Base-by-base conservation (phyloP, 2,797 vertebrate species). In the Clarias pachynema region DNA sequence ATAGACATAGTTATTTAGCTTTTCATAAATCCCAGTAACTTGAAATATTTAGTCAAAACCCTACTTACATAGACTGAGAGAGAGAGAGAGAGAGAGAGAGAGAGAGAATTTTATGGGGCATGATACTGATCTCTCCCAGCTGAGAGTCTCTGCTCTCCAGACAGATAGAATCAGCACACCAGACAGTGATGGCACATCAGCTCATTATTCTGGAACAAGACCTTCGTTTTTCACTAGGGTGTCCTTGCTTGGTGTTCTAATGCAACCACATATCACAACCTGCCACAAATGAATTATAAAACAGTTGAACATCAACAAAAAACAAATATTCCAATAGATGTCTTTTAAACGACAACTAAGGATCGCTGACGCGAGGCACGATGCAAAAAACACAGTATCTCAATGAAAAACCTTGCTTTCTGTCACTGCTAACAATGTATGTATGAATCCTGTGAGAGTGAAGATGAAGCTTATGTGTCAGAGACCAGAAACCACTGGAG, bases 161-260 rank as follows among this genome's bases (percentile, higher is more conserved):
- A 79, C 57, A 86, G 78, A 86, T 26, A 81, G 77, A 80, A 84
- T 60, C 69, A 69, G 78, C 22, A 34, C 86, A 84, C 62, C 84
- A 86, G 86, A 83, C 84, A 88, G 29, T 78, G 74, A 87, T 79
- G 83, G 40, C 49, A 80, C 81, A 89, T 88, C 82, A 84, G 63
- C 82, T 79, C 81, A 89, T 88, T 86, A 88, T 72, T 88, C 20
- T 70, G 80, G 31, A 85, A 87, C 79, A 84, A 77, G 82, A 78
- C 60, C 82, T 79, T 31, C 56, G 81, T 70, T 88, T 66, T 59
- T 82, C 16, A 29, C 63, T 82, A 62, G 86, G 74, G 74, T 82
- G 82, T 83, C 82, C 74, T 88, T 86, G 44, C 31, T 65, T 14
- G 10, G 34, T 74, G 59, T 37, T 84, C 31, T 20, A n/a, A 73